phyloP scores from a whole-genome alignment of 2,113 vertebrate species.

The Danio rerio region GRCz12tu NC_133181.1:7834501-7835000 shows the following conservation, averaged over 20 bases:
- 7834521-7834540: too few relatives aligned
- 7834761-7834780: not conserved
- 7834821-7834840: conserved; percentile 97
- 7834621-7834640: too few relatives aligned
- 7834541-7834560: too few relatives aligned
- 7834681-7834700: not conserved
- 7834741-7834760: too few relatives aligned
- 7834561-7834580: too few relatives aligned
- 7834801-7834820: conserved; percentile 96
- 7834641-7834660: not conserved
- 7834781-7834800: conserved; percentile 63
- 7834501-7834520: too few relatives aligned
- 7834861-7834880: conserved; percentile 92
- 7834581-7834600: too few relatives aligned
- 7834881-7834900: conserved; percentile 97
- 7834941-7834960: not conserved
- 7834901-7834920: conserved; percentile 93
- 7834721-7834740: not conserved
- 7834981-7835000: not conserved
- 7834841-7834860: conserved; percentile 93
- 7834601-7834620: too few relatives aligned
- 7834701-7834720: not conserved
- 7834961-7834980: not conserved
- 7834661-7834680: not conserved
- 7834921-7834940: conserved; percentile 76